phyloP scores from a whole-genome alignment of 2,888 invertebrate species.

The Crossocerus cetratus region DNA sequence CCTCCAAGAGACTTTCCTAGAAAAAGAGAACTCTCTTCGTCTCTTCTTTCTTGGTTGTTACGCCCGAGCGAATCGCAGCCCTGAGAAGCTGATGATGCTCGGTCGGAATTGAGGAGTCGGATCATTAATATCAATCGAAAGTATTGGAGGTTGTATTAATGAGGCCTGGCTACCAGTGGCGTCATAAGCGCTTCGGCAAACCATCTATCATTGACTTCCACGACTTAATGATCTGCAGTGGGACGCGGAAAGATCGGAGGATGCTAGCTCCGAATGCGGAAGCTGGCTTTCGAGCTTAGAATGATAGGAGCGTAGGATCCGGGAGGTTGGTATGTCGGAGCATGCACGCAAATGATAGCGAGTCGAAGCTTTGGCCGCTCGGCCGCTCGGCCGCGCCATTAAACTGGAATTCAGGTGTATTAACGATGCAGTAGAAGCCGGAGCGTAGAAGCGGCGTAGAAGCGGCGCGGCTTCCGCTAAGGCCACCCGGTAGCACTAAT shows the following conservation, averaged over 20 bases:
- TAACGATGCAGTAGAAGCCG: slow-evolving; percentile 52
- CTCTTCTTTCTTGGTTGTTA: too few relatives aligned
- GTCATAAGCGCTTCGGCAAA: background rate
- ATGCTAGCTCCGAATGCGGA: background rate
- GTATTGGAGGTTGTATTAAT: slow-evolving; percentile 1
- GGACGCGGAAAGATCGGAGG: background rate
- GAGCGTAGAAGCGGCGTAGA: slow-evolving; percentile 47
- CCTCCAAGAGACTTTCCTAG: too few relatives aligned
- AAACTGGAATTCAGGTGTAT: slow-evolving; percentile 63
- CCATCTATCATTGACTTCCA: background rate
- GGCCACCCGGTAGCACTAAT: slow-evolving; percentile 58
- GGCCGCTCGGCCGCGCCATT: slow-evolving; percentile 52
- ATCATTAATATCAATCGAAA: slow-evolving; percentile 43
- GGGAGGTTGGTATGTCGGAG: background rate
- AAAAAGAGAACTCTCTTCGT: too few relatives aligned
- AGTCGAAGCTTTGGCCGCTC: slow-evolving; percentile 9
- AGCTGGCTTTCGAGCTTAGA: background rate
- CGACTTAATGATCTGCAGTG: background rate
- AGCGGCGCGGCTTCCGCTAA: slow-evolving; percentile 23
- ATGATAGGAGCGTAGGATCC: background rate
- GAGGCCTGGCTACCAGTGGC: background rate
- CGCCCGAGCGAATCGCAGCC: too few relatives aligned
- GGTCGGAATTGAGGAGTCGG: slow-evolving; percentile 21
- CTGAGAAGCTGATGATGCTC: background rate
- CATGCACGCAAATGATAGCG: slow-evolving; percentile 21